Conservation (phyloP, 2,113 vertebrate genomes). For the Silurus asotus region DNA sequence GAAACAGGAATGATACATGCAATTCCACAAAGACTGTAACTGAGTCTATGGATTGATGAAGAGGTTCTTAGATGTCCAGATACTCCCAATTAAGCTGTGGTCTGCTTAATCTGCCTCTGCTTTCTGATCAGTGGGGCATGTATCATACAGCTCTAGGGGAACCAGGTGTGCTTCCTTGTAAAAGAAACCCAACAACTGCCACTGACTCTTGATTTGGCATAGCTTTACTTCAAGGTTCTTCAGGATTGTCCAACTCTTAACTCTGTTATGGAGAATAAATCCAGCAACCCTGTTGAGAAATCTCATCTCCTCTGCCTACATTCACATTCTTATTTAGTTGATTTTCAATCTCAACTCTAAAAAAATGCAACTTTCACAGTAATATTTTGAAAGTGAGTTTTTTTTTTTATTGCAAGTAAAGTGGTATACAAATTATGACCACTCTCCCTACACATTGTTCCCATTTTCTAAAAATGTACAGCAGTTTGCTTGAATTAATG, state of each 20-base stretch:
- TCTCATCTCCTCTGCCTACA: neutral
- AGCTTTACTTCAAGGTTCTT: neutral
- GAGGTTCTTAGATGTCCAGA: neutral
- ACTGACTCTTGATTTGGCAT: neutral
- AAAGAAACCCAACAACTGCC: neutral
- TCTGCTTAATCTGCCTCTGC: neutral
- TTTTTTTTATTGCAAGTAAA: neutral
- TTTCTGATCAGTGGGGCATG: neutral
- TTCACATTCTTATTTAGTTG: neutral
- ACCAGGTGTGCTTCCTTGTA: neutral
- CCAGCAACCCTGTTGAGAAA: neutral
- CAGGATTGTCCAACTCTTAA: neutral
- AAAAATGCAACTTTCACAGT: neutral
- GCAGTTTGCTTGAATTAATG: neutral
- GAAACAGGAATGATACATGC: neutral
- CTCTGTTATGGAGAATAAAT: neutral
- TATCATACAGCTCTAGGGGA: neutral
- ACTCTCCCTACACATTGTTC: neutral
- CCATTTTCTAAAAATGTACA: neutral
- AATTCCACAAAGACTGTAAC: neutral
- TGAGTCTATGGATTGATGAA: neutral
- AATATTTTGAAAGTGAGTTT: neutral
- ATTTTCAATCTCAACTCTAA: neutral
- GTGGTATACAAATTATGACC: neutral
- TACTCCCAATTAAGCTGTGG: neutral